Percentiles rank a stretch among this genome's conserved stretches.
These are phyloP conservation scores for Aratinga solstitialis DNA, from an alignment of 2,797 vertebrate species.

Conservation along the genomic window DNA sequence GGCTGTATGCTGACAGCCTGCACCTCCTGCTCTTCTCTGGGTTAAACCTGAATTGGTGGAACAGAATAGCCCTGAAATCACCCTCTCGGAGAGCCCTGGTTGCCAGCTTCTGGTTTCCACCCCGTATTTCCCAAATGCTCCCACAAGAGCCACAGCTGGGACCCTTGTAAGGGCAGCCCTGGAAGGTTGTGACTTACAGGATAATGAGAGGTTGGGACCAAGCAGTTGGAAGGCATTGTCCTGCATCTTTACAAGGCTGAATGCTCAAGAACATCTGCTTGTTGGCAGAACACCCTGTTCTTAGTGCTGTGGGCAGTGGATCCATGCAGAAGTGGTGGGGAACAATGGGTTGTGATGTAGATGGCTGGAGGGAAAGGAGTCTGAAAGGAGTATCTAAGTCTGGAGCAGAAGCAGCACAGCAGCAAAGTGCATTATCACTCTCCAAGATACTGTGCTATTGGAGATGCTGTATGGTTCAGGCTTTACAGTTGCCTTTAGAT, in stretches of 20 bases:
- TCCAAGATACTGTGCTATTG: not conserved
- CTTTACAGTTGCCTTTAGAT: accelerated
- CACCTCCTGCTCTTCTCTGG: not conserved
- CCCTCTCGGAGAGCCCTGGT: not conserved
- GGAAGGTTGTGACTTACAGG: not conserved
- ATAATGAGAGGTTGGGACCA: not conserved
- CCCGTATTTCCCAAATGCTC: not conserved
- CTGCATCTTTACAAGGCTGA: not conserved
- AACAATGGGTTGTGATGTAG: not conserved
- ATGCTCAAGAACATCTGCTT: not conserved
- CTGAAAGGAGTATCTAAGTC: not conserved
- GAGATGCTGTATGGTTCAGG: not conserved
- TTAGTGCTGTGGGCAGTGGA: not conserved
- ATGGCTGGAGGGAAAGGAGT: not conserved
- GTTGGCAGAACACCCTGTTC: not conserved
- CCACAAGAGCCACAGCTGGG: not conserved
- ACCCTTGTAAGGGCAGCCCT: not conserved
- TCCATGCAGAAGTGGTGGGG: not conserved
- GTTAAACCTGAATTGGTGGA: not conserved
- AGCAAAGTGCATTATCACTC: not conserved
- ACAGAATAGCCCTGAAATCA: not conserved
- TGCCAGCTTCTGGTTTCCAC: not conserved
- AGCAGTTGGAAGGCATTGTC: not conserved
- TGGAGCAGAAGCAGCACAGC: not conserved
- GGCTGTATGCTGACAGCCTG: not conserved